Evolutionary conservation across 2,797 vertebrate species (phyloP).

Genomic region (Pseudochaenichthys georgianus): DNA sequence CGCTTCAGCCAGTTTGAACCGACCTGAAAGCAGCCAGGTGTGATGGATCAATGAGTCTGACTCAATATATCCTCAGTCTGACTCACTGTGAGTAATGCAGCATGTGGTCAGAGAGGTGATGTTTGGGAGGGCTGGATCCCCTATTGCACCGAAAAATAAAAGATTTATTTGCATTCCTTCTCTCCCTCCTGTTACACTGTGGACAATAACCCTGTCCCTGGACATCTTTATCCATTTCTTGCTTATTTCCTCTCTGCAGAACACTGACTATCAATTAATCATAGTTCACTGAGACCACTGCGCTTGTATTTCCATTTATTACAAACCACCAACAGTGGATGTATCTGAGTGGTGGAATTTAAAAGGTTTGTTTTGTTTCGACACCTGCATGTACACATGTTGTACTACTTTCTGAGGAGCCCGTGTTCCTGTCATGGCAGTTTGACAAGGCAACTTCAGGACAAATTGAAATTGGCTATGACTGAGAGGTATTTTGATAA

Average conservation of each 20-base stretch:
- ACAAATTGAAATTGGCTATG: constrained; percentile 3
- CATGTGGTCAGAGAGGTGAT: constrained; percentile 29
- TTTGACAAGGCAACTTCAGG: constrained; percentile 32
- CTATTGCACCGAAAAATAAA: constrained; percentile 25
- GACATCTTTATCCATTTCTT: constrained; percentile 24
- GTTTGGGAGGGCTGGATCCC: constrained; percentile 44
- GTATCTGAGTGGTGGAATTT: not conserved
- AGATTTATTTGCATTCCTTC: constrained; percentile 41
- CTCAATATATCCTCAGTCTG: constrained; percentile 28
- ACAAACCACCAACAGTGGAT: not conserved
- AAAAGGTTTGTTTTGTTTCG: not conserved
- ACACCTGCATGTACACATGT: not conserved
- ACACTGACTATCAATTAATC: not conserved
- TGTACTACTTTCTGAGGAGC: not conserved
- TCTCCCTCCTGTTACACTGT: constrained; percentile 21
- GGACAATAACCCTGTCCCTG: constrained; percentile 55
- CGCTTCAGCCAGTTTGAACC: not conserved
- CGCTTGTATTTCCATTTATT: not conserved
- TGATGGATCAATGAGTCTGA: constrained; percentile 24
- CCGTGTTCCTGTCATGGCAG: not conserved
- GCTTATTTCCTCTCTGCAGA: not conserved
- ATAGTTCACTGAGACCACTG: not conserved
- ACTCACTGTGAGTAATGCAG: constrained; percentile 62
- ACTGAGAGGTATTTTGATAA: not conserved
- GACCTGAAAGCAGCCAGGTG: constrained; percentile 23